Conservation (phyloP, 1,140 invertebrate genomes). For the Meloidogyne floridensis region DNA sequence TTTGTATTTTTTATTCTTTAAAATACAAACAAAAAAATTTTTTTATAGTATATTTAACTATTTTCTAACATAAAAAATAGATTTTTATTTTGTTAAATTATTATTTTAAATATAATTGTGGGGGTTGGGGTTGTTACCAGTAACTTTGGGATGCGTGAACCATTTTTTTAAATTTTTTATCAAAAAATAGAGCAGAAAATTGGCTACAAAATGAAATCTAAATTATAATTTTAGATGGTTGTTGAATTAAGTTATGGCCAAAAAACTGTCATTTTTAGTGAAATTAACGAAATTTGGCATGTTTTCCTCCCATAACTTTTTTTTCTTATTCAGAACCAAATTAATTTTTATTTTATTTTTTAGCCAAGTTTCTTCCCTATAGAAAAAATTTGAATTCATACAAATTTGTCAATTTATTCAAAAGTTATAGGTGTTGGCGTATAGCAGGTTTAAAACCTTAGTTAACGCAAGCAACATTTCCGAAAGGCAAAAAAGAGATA, state of each 20-base stretch:
- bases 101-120: not conserved
- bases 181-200: not conserved
- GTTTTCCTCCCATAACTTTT: too few species aligned
- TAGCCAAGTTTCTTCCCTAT: not conserved
- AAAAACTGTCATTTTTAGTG: not conserved
- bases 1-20: not conserved
- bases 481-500: not conserved
- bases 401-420: not conserved
- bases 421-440: not conserved
- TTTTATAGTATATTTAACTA: not conserved
- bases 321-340: too few species aligned
- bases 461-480: not conserved
- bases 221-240: not conserved
- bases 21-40: not conserved
- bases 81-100: not conserved
- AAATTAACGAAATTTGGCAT: not conserved
- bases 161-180: not conserved
- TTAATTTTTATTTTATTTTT: not conserved
- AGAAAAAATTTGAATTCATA: not conserved
- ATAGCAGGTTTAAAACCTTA: not conserved
- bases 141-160: not conserved
- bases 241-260: not conserved
- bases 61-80: not conserved
- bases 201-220: not conserved
- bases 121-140: not conserved